A percentile compares a stretch with the other conserved stretches of the same genome.
phyloP scores from a whole-genome alignment of 23 tunicate genomes.

The Diplosoma virens region DNA sequence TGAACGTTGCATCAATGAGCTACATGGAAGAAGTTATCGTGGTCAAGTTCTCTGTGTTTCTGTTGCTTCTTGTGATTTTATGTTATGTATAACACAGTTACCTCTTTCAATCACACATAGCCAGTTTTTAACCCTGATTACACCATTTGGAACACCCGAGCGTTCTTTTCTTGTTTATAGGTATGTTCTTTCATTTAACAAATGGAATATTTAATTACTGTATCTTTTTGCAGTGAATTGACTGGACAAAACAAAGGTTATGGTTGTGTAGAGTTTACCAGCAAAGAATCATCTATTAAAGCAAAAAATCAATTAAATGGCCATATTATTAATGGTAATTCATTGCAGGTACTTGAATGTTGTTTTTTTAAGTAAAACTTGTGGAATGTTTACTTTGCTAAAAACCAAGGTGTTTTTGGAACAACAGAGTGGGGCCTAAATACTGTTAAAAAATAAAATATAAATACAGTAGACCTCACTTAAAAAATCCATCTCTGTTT shows the following conservation, averaged over 20 bases:
- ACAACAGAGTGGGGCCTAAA: too few relatives aligned
- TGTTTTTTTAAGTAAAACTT: too few relatives aligned
- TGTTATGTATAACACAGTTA: conserved; percentile 89
- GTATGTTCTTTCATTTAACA: background rate
- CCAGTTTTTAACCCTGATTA: conserved; percentile 70
- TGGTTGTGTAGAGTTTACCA: conserved; percentile 95
- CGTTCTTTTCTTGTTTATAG: conserved; percentile 92
- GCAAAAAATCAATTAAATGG: conserved; percentile 94
- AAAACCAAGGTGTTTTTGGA: too few relatives aligned
- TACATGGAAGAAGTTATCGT: conserved; percentile 56
- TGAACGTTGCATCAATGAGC: conserved; percentile 54
- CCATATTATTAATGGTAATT: conserved; percentile 25
- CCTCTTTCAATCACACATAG: conserved; percentile 67
- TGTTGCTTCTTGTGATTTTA: conserved; percentile 86
- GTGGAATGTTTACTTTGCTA: too few relatives aligned
- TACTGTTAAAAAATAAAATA: too few relatives aligned
- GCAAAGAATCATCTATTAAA: conserved; percentile 92
- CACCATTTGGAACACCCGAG: conserved; percentile 95
- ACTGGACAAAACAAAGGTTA: conserved; percentile 82
- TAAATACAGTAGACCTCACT: too few relatives aligned
- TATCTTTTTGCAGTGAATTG: conserved; percentile 33
- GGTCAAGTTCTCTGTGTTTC: conserved; percentile 66
- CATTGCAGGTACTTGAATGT: conserved; percentile 67
- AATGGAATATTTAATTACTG: background rate
- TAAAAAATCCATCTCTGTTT: too few relatives aligned